Conservation (phyloP, 2,797 vertebrate genomes). For the Morelia viridis region DNA sequence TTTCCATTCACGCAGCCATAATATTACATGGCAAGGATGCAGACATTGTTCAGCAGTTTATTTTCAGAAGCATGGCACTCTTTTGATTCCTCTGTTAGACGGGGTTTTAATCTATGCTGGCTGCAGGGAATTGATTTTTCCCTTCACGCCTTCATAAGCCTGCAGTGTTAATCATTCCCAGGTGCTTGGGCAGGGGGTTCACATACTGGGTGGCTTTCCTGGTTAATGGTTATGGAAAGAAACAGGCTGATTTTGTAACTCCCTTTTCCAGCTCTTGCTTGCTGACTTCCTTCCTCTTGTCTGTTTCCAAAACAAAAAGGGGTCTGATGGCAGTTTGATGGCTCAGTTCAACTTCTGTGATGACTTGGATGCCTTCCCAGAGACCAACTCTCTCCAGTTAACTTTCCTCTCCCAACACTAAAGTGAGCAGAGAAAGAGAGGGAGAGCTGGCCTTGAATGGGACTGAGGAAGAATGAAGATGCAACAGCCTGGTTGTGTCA, state of each 20-base stretch:
- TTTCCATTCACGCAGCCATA: not conserved
- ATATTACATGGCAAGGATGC: not conserved
- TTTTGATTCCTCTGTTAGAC: not conserved
- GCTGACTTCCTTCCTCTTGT: conserved; percentile 25
- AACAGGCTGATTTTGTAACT: not conserved
- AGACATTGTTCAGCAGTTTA: not conserved
- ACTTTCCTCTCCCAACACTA: conserved; percentile 5
- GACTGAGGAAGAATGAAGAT: not conserved
- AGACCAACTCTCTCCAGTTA: not conserved
- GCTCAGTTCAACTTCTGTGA: conserved; percentile 8
- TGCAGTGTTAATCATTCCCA: conserved; percentile 22
- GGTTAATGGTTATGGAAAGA: conserved; percentile 30
- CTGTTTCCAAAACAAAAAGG: conserved; percentile 38
- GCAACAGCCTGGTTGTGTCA: not conserved
- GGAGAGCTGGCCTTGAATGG: not conserved
- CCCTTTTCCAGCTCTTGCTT: conserved; percentile 8
- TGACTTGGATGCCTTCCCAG: conserved; percentile 23
- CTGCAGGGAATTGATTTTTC: not conserved
- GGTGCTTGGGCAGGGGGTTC: not conserved
- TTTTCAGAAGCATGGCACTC: not conserved
- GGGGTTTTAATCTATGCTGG: not conserved
- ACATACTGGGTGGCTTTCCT: conserved; percentile 9
- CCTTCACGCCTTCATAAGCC: not conserved
- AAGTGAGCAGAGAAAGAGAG: not conserved
- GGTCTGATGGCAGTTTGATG: not conserved